A percentile compares a stretch with the other conserved stretches of the same genome.
These are phyloP conservation scores for Semaprochilodus insignis DNA, from an alignment of 2,797 vertebrate genomes.

Conservation along the genomic window DNA sequence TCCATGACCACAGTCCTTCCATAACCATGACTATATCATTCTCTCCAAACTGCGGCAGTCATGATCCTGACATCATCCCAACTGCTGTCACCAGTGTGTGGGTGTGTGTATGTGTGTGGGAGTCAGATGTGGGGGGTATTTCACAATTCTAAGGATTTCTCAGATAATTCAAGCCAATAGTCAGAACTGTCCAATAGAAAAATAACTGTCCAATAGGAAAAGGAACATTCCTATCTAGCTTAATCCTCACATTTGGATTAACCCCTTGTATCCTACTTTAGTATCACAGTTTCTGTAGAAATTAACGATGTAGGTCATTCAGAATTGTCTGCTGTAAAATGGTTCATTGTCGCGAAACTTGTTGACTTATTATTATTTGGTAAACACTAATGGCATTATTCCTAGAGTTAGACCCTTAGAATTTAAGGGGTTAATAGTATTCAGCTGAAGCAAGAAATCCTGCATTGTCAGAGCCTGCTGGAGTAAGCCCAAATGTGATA, in stretches of 20 bases:
- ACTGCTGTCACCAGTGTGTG: constrained; percentile 30
- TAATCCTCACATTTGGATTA: neutral
- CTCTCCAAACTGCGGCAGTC: neutral
- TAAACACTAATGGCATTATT: neutral
- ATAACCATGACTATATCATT: neutral
- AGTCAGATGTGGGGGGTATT: constrained; percentile 12
- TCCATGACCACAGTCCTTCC: constrained; percentile 9
- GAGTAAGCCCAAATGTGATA: constrained; percentile 24
- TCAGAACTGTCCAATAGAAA: neutral
- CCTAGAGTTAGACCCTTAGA: neutral
- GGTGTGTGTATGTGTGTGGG: constrained; percentile 13
- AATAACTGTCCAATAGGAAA: neutral
- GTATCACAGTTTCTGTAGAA: neutral
- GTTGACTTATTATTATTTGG: neutral
- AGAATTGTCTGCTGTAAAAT: too few relatives aligned
- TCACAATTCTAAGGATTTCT: neutral
- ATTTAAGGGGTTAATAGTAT: neutral
- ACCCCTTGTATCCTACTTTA: neutral
- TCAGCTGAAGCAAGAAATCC: neutral
- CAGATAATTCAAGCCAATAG: neutral
- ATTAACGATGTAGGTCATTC: too few relatives aligned
- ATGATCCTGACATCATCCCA: constrained; percentile 31
- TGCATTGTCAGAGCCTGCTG: neutral
- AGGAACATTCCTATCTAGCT: neutral
- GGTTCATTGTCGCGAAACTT: too few relatives aligned